Base-by-base conservation (phyloP, 1,140 invertebrate species). In the Aphis gossypii region DNA sequence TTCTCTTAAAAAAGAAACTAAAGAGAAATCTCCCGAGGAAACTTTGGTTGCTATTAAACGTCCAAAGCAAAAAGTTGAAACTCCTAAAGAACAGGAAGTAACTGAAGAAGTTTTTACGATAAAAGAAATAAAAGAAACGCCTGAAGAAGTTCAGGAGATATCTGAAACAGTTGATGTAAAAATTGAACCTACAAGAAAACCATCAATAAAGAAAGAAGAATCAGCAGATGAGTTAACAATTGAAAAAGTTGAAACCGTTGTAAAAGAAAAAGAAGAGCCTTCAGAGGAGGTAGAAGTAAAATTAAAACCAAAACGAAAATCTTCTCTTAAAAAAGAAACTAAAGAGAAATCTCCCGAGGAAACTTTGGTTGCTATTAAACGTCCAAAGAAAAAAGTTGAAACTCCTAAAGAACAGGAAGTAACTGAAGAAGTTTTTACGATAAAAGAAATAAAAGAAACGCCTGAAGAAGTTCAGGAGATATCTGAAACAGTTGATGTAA, bases 391-490 rank as follows among this genome's bases (percentile, higher is more conserved):
- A 35, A 82, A 84, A 7, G 84, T 48, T 11, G 21, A 46, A 14
- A 46, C 9, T 25, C 83, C 41, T 1, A 4, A 46, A 46, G 8
- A n/a, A 44, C 56, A 30, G 83, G 94, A 95, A n/a, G 94, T 94
- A 93, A 94, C 95, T 94, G 60, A 94, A 94, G 94, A 95, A 94
- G 94, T 94, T 8, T 94, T 94, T 93, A 94, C 82, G 1, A 9
- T 84, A 25, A 38, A 51, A 41, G 94, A 95, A 90, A 94, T 94
- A 23, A 94, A 94, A 90, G 93, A 94, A 38, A 94, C 95, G 93
- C 94, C 94, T 90, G 94, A 94, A 94, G 56, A 56, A 84, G 0
- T 30, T 46, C 41, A 86, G 83, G 30, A 88, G 1, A 2, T n/a
- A 0, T n/a, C n/a, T 46, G 91, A 94, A 83, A 38, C 56, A 0